A percentile compares a stretch with the other conserved stretches of the same genome.
phyloP scores from a whole-genome alignment of 1,140 invertebrate species.

The Microvelia longipes region DNA sequence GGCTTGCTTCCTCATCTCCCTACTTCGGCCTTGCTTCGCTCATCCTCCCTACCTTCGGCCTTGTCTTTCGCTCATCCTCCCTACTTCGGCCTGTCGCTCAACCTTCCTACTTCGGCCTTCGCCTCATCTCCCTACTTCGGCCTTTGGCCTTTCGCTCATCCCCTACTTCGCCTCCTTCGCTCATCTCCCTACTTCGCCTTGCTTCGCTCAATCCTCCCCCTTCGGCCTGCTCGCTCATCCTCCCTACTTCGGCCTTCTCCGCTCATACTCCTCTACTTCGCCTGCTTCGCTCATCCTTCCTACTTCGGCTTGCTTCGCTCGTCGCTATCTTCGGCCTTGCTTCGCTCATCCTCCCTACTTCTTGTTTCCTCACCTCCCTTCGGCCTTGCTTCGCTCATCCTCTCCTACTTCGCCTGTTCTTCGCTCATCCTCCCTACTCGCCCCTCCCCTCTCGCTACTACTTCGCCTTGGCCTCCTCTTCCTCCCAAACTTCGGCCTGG shows the following conservation, averaged over 20 bases:
- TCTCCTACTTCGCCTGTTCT: too few relatives aligned
- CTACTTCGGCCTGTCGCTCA: background rate
- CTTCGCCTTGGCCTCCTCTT: too few relatives aligned
- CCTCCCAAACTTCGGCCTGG: too few relatives aligned
- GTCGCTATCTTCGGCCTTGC: too few relatives aligned
- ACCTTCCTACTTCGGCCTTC: background rate
- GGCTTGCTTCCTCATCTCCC: background rate
- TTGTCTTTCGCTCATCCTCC: background rate
- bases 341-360: too few relatives aligned
- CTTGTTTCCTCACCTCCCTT: too few relatives aligned
- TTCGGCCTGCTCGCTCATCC: background rate
- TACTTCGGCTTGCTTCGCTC: too few relatives aligned
- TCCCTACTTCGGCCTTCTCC: background rate
- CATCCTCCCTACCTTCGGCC: background rate
- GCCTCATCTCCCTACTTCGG: background rate
- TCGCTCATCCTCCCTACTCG: too few relatives aligned
- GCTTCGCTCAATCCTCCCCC: background rate
- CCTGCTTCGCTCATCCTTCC: background rate
- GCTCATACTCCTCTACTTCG: background rate
- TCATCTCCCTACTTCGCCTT: background rate
- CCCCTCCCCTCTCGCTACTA: too few relatives aligned
- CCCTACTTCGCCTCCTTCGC: background rate
- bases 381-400: too few relatives aligned
- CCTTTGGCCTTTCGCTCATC: background rate
- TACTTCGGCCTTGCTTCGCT: background rate